Percentiles rank a stretch among this genome's conserved stretches.
Conservation (phyloP, 2,113 vertebrate species). For the Noctilio leporinus region DNA sequence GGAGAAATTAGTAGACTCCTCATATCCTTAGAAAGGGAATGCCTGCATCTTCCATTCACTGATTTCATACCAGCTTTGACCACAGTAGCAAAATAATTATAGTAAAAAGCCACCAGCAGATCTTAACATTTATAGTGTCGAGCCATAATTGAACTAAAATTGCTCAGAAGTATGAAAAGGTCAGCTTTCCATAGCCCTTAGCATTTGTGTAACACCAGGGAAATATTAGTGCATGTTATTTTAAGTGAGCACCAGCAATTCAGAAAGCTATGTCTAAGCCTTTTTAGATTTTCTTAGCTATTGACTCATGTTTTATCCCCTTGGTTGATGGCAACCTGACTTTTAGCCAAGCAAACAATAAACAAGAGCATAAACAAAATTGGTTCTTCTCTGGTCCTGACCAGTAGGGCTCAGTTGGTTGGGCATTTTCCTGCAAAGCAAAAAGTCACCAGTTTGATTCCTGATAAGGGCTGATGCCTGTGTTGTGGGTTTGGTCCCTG, state of each 20-base stretch:
- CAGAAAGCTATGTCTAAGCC: constrained; percentile 55
- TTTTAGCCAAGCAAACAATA: constrained; percentile 76
- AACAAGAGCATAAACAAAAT: constrained; percentile 66
- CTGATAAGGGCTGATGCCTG: too few relatives aligned
- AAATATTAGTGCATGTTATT: constrained; percentile 57
- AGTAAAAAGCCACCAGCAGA: neutral
- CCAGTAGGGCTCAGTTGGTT: too few relatives aligned
- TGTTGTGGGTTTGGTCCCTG: too few relatives aligned
- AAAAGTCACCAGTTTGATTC: too few relatives aligned
- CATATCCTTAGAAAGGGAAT: neutral
- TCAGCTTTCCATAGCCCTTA: neutral
- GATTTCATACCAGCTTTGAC: neutral
- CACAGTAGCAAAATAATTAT: neutral
- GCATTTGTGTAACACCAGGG: constrained; percentile 42
- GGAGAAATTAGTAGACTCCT: constrained; percentile 21
- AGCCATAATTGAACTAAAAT: neutral
- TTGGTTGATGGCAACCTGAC: constrained; percentile 77
- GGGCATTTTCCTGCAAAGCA: too few relatives aligned
- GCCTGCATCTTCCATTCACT: neutral
- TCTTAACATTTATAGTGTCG: neutral
- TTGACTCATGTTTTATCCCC: constrained; percentile 73
- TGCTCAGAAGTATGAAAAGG: neutral
- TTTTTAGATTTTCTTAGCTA: constrained; percentile 67
- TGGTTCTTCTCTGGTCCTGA: neutral
- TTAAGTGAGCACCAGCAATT: constrained; percentile 39